Evolutionary conservation across 2,888 invertebrate species (phyloP).

Genomic region (Maniola hyperantus): DNA sequence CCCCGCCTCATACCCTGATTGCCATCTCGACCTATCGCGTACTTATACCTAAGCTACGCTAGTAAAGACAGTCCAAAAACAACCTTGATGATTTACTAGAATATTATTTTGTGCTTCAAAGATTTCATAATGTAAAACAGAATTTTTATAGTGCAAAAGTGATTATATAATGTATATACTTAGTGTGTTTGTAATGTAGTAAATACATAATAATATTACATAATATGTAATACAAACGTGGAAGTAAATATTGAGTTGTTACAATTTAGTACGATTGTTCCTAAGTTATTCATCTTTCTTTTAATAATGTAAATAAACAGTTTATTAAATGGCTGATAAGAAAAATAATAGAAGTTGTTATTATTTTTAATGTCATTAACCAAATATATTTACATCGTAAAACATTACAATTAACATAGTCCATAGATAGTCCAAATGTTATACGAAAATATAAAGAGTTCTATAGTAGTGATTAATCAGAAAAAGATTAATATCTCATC

Average conservation of each 20-base stretch:
- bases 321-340: slow-evolving; percentile 37
- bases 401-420: slow-evolving; percentile 49
- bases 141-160: background rate
- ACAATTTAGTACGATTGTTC: slow-evolving; percentile 27
- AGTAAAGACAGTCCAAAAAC: too few relatives aligned
- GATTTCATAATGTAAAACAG: background rate
- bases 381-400: slow-evolving; percentile 64
- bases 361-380: slow-evolving; percentile 47
- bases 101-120: background rate
- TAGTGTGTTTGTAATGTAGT: slow-evolving; percentile 3
- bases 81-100: background rate
- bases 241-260: slow-evolving; percentile 18
- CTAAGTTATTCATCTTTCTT: slow-evolving; percentile 33
- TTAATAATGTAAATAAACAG: slow-evolving; percentile 14
- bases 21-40: too few relatives aligned
- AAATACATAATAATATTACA: slow-evolving; percentile 1
- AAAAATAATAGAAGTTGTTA: slow-evolving; percentile 37
- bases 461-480: slow-evolving; percentile 34
- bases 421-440: slow-evolving; percentile 46
- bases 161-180: background rate
- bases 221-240: slow-evolving; percentile 20
- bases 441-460: slow-evolving; percentile 55
- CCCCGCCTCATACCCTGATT: too few relatives aligned
- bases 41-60: too few relatives aligned
- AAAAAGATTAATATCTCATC: slow-evolving; percentile 49